These are phyloP conservation scores for Drosophila buzzatii DNA, from an alignment of 2,888 invertebrate genomes.

Conservation along the genomic window DNA sequence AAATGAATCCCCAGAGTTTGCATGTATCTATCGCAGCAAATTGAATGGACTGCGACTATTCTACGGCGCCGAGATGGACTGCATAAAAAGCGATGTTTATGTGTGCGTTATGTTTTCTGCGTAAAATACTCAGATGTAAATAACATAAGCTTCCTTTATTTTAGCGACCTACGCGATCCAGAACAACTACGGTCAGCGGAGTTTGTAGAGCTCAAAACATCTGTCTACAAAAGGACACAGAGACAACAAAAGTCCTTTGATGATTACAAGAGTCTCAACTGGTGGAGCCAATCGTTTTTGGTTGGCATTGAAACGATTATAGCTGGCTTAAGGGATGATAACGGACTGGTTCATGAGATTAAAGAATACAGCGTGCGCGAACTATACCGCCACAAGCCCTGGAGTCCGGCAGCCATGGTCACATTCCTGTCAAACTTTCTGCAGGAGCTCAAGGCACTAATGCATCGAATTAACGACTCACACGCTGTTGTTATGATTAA, in stretches of 20 bases:
- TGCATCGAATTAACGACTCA: conserved; percentile 47
- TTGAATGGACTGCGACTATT: conserved; percentile 46
- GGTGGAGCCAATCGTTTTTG: conserved; percentile 70
- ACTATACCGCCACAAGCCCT: conserved; percentile 45
- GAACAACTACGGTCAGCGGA: conserved; percentile 20
- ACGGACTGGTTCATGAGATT: conserved; percentile 39
- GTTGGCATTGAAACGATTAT: conserved; percentile 55
- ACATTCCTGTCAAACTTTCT: conserved; percentile 58
- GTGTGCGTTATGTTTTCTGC: conserved; percentile 35
- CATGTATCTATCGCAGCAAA: conserved; percentile 35
- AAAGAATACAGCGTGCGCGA: conserved; percentile 23
- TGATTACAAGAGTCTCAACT: conserved; percentile 47
- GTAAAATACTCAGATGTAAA: background rate
- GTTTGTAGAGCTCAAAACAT: conserved; percentile 66
- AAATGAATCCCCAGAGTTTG: conserved; percentile 53
- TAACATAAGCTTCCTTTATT: background rate
- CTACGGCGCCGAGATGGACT: conserved; percentile 66
- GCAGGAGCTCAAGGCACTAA: conserved; percentile 30
- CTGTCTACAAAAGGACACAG: background rate
- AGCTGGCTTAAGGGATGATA: conserved; percentile 45
- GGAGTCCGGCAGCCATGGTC: conserved; percentile 53
- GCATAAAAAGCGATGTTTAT: conserved; percentile 40
- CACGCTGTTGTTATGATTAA: conserved; percentile 47
- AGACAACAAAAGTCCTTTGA: conserved; percentile 40
- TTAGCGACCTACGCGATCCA: conserved; percentile 46